These are phyloP conservation scores for Drosophila infuscata DNA, from an alignment of 2,888 invertebrate species.

Conservation along the genomic window DNA sequence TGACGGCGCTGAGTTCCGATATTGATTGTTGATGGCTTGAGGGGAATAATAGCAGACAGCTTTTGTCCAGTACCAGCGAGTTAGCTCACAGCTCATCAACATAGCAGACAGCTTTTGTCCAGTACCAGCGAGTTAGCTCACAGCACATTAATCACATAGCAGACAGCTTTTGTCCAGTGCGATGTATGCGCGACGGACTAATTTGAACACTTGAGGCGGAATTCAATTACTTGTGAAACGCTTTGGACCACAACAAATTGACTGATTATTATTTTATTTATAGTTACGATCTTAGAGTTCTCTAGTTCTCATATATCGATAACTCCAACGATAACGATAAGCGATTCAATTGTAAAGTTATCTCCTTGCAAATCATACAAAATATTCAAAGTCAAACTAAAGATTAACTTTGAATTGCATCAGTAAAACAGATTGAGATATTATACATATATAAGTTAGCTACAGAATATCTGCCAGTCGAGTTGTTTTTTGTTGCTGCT, in stretches of 20 bases:
- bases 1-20: neutral
- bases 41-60: neutral
- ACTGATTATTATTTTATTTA: neutral
- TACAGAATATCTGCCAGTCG: neutral
- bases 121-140: neutral
- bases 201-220: neutral
- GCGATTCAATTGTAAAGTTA: neutral
- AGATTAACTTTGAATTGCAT: neutral
- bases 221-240: neutral
- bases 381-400: neutral
- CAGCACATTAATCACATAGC: neutral
- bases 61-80: neutral
- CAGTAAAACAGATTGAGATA: neutral
- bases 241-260: neutral
- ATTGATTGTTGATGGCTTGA: neutral
- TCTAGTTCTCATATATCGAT: neutral
- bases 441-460: neutral
- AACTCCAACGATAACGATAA: neutral
- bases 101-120: neutral
- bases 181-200: neutral
- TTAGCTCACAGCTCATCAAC: too few relatives aligned
- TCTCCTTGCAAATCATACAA: neutral
- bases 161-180: neutral
- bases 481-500: constrained; percentile 1
- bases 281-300: neutral